These are phyloP conservation scores for Nasonia longicornis DNA, from an alignment of 1,140 invertebrate genomes.

Conservation along the genomic window DNA sequence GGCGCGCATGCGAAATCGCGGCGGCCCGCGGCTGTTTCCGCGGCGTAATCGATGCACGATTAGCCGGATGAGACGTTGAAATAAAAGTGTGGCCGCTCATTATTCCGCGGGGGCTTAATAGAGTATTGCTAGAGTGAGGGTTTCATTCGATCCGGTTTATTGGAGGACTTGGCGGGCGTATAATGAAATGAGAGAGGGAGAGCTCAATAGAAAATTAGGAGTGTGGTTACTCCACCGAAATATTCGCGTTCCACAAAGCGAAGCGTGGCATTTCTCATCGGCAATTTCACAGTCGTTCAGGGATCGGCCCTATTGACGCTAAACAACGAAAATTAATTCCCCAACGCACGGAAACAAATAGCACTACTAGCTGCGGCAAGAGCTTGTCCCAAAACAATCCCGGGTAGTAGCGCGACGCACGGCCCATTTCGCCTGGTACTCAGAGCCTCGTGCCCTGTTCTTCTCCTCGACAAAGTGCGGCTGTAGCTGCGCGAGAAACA, in stretches of 20 bases:
- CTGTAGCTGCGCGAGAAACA: background rate
- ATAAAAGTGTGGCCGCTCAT: background rate
- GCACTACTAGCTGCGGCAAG: background rate
- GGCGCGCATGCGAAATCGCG: conserved; percentile 18
- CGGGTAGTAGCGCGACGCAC: background rate
- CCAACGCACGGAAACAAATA: background rate
- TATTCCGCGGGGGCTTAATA: background rate
- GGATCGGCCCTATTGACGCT: too few relatives aligned
- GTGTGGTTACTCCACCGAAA: too few relatives aligned
- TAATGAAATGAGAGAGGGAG: too few relatives aligned
- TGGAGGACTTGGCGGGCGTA: background rate
- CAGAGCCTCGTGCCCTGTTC: too few relatives aligned
- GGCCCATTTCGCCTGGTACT: background rate
- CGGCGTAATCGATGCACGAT: background rate
- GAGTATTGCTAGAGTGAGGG: background rate
- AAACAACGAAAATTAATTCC: too few relatives aligned
- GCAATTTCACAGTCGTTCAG: too few relatives aligned
- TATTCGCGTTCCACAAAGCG: too few relatives aligned
- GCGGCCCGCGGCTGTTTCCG: background rate
- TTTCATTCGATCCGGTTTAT: background rate
- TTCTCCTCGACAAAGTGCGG: too few relatives aligned
- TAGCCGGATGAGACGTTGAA: background rate
- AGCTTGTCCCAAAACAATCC: background rate
- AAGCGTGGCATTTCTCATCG: too few relatives aligned
- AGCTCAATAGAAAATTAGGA: too few relatives aligned